Conservation (phyloP, 2,797 vertebrate genomes). For the Podarcis lilfordi region DNA sequence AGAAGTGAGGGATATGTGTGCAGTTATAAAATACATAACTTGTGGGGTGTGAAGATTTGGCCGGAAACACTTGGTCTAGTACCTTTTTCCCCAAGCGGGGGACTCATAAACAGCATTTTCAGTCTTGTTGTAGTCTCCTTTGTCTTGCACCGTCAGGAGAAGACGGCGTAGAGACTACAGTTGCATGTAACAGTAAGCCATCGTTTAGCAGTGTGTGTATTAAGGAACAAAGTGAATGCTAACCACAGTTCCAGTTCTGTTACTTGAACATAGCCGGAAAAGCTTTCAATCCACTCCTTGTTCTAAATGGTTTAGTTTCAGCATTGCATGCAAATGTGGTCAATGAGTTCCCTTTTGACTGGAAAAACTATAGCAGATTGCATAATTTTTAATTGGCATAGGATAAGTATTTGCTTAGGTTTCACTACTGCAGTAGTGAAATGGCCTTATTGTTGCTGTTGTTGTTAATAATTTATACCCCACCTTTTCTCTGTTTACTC, state of each 20-base stretch:
- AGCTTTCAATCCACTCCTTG: neutral
- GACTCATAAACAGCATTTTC: neutral
- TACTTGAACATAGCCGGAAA: neutral
- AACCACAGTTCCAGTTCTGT: neutral
- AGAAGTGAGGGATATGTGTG: neutral
- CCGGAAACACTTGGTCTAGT: neutral
- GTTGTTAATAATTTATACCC: no score
- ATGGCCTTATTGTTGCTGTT: no score
- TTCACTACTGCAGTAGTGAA: neutral
- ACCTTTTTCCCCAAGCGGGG: no score
- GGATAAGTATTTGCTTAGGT: conserved; percentile 43
- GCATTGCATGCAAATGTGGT: neutral
- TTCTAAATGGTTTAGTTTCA: neutral
- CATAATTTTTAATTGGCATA: conserved; percentile 36
- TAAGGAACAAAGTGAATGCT: neutral
- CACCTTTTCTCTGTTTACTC: no score
- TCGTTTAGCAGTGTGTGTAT: neutral
- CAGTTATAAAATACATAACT: neutral
- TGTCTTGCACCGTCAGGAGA: neutral
- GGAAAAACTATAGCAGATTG: conserved; percentile 7
- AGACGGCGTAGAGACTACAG: neutral
- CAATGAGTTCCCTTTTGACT: conserved; percentile 6
- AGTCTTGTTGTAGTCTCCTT: neutral
- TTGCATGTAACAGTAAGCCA: neutral
- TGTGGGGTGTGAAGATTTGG: neutral